phyloP scores from a whole-genome alignment of 2,888 invertebrate genomes.

The Macrophya annulata region DNA sequence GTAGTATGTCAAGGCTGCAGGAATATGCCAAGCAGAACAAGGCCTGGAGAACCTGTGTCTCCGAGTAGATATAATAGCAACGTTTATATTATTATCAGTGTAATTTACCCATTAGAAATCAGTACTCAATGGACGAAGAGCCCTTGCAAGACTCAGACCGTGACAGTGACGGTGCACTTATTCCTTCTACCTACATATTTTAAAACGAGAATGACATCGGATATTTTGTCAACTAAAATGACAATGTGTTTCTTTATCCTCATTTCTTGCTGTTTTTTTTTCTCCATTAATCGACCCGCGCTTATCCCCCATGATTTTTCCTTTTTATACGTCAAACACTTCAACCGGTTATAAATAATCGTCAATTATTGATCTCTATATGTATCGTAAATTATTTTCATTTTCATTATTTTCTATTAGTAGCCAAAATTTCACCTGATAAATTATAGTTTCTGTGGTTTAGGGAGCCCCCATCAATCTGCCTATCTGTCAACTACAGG shows the following conservation, averaged over 20 bases:
- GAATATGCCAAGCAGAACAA: slow-evolving; percentile 62
- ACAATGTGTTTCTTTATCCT: background rate
- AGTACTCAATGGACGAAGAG: slow-evolving; percentile 13
- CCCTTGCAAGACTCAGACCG: slow-evolving; percentile 48
- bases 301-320: background rate
- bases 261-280: background rate
- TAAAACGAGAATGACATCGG: background rate
- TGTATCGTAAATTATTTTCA: background rate
- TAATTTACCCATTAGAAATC: slow-evolving; percentile 54
- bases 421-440: background rate
- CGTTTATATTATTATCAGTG: slow-evolving; percentile 41
- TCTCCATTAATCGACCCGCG: background rate
- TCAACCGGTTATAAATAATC: background rate
- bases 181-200: background rate
- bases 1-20: slow-evolving; percentile 67
- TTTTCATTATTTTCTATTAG: background rate
- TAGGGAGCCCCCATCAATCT: background rate
- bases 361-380: background rate
- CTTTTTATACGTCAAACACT: background rate
- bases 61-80: slow-evolving; percentile 24
- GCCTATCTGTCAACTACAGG: background rate
- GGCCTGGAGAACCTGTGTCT: slow-evolving; percentile 40
- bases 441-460: background rate
- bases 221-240: slow-evolving; percentile 24
- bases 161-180: slow-evolving; percentile 40